phyloP scores from a whole-genome alignment of 2,113 vertebrate genomes.

The Albula goreensis region DNA sequence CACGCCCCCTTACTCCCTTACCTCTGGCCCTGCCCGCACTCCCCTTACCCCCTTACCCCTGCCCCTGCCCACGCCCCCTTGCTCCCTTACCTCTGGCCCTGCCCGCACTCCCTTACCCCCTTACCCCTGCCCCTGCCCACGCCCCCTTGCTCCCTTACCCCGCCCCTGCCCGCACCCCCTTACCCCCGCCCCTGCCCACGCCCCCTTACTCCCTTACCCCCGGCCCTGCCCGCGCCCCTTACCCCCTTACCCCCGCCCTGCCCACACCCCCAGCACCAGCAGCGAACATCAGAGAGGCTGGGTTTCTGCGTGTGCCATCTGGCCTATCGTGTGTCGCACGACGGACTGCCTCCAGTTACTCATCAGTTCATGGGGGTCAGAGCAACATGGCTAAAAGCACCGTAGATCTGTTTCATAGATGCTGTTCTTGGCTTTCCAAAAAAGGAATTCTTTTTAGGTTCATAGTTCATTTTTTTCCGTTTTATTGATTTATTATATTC shows the following conservation, averaged over 20 bases:
- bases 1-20: too few species aligned
- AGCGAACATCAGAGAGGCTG: not conserved
- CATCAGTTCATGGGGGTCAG: constrained; percentile 44
- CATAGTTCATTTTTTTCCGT: constrained; percentile 37
- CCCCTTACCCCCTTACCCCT: too few species aligned
- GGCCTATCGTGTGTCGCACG: constrained; percentile 31
- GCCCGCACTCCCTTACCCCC: too few species aligned
- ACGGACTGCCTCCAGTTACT: constrained; percentile 51
- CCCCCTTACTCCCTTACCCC: too few species aligned
- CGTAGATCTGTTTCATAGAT: constrained; percentile 39
- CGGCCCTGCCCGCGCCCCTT: too few species aligned
- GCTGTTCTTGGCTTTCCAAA: constrained; percentile 49
- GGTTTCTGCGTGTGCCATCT: not conserved
- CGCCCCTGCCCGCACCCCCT: too few species aligned
- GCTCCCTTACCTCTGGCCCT: too few species aligned
- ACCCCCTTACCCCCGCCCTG: too few species aligned
- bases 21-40: too few species aligned
- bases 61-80: not conserved
- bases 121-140: too few species aligned
- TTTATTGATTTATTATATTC: constrained; percentile 33
- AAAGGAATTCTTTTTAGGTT: constrained; percentile 22
- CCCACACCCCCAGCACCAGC: not conserved
- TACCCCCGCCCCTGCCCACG: too few species aligned
- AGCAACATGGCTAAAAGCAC: constrained; percentile 26
- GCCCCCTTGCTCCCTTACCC: not conserved